phyloP scores from a whole-genome alignment of 2,888 invertebrate species.

The Autographa gamma region DNA sequence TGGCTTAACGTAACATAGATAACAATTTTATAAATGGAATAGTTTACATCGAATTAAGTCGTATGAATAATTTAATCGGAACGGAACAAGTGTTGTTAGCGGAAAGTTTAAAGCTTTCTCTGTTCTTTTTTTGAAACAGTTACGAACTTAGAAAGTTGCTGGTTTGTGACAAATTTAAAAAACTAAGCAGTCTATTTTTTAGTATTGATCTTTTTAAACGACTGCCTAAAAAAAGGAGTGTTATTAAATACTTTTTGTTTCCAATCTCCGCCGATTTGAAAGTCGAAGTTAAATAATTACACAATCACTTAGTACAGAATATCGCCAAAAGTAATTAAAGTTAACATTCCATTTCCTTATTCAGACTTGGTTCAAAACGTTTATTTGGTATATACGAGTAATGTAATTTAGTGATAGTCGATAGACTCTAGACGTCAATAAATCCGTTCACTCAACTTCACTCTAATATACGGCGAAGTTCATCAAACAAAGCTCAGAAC shows the following conservation, averaged over 20 bases:
- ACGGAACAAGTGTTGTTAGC: constrained; percentile 36
- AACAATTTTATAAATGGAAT: constrained; percentile 70
- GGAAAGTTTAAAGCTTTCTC: background rate
- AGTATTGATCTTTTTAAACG: background rate
- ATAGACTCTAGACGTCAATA: background rate
- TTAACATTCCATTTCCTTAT: no score
- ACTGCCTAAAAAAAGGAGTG: background rate
- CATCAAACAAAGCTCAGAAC: constrained; percentile 21
- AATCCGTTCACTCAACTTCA: background rate
- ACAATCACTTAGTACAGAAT: background rate
- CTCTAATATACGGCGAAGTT: background rate
- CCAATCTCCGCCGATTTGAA: background rate
- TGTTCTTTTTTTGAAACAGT: background rate
- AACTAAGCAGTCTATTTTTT: background rate
- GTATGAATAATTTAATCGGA: constrained; percentile 60
- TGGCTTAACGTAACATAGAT: constrained; percentile 60
- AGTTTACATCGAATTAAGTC: constrained; percentile 66
- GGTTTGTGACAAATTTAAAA: background rate
- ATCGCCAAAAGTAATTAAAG: background rate
- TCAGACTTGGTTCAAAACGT: background rate
- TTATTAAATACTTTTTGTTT: background rate
- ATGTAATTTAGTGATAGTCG: background rate
- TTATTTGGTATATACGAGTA: background rate
- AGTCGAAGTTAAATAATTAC: background rate
- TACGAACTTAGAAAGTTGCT: background rate